A percentile compares a stretch with the other conserved stretches of the same genome.
phyloP scores from a whole-genome alignment of 2,113 vertebrate genomes.

The Upupa epops region DNA sequence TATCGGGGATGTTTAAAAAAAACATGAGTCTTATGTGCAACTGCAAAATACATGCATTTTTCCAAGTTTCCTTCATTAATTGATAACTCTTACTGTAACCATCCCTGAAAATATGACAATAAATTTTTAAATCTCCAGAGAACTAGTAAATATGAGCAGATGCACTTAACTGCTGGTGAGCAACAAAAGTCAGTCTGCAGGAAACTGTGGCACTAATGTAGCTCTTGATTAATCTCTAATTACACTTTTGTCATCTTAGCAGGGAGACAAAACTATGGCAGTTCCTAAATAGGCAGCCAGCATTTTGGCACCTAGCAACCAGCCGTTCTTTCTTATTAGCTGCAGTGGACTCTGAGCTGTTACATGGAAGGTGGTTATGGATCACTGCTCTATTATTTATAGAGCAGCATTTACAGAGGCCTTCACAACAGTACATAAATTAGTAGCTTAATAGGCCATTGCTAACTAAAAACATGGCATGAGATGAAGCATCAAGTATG shows the following conservation, averaged over 20 bases:
- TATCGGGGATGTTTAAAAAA: slow-evolving; percentile 42
- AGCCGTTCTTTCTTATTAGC: slow-evolving; percentile 78
- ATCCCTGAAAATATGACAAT: slow-evolving; percentile 79
- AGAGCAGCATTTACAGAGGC: slow-evolving; percentile 79
- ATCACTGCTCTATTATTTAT: slow-evolving; percentile 86
- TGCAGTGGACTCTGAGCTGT: slow-evolving; percentile 74
- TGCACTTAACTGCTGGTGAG: slow-evolving; percentile 83
- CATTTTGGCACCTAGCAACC: slow-evolving; percentile 90
- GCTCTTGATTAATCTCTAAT: slow-evolving; percentile 92
- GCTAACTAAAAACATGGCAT: slow-evolving; percentile 72
- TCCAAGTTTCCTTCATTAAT: slow-evolving; percentile 68
- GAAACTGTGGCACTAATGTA: slow-evolving; percentile 82
- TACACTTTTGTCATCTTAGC: slow-evolving; percentile 90
- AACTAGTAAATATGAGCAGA: slow-evolving; percentile 78
- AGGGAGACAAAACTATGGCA: slow-evolving; percentile 87
- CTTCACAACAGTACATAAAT: slow-evolving; percentile 85
- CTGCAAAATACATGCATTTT: slow-evolving; percentile 68
- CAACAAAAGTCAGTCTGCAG: slow-evolving; percentile 78
- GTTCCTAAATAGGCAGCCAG: slow-evolving; percentile 84
- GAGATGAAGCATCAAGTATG: slow-evolving; percentile 72
- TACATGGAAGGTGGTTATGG: slow-evolving; percentile 82
- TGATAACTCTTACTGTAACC: slow-evolving; percentile 69
- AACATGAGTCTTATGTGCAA: slow-evolving; percentile 21
- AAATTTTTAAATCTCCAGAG: slow-evolving; percentile 81
- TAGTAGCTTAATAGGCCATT: slow-evolving; percentile 81